A percentile compares a stretch with the other conserved stretches of the same genome.
Conservation (phyloP, 1,140 invertebrate species). For the Trichogramma pretiosum region DNA sequence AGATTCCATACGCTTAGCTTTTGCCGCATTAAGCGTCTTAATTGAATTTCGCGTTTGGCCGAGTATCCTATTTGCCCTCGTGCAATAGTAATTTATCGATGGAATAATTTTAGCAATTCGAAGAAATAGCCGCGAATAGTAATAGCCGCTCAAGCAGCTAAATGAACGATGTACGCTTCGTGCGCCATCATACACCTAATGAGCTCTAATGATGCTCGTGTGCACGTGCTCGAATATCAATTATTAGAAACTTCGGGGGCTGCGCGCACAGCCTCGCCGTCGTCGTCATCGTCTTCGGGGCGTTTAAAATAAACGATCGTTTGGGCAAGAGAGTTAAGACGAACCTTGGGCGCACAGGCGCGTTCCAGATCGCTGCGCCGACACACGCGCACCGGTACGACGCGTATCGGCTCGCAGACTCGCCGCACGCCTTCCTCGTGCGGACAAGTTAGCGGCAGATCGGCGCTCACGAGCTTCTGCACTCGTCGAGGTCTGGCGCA, state of each 20-base stretch:
- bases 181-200: neutral
- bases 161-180: no score
- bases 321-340: neutral
- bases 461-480: conserved; percentile 21
- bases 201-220: neutral
- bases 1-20: no score
- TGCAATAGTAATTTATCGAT: conserved; percentile 1
- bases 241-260: no score
- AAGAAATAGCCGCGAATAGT: neutral
- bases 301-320: neutral
- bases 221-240: neutral
- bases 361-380: conserved; percentile 21
- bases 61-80: conserved; percentile 2
- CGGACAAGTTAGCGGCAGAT: conserved; percentile 18
- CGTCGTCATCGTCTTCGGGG: no score
- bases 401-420: conserved; percentile 11
- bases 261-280: no score
- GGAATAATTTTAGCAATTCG: no score
- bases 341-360: conserved; percentile 26
- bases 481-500: conserved; percentile 21
- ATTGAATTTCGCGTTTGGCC: conserved; percentile 10
- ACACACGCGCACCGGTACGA: conserved; percentile 25
- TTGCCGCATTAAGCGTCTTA: neutral
- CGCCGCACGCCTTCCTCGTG: no score
- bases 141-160: no score